Base-by-base conservation (phyloP, 2,888 invertebrate species). In the Heliconius ismenius region DNA sequence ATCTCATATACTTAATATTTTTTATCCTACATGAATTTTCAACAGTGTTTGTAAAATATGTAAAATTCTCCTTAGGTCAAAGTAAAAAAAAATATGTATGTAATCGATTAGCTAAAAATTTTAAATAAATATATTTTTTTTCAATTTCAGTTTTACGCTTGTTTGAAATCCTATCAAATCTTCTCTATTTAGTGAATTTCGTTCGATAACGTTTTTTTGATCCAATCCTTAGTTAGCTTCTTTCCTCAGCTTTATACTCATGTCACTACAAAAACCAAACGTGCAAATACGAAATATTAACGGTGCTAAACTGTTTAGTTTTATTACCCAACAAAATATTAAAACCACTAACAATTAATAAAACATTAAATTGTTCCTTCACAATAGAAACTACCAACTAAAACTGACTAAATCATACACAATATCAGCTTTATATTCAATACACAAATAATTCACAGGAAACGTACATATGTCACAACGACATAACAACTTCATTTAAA, bases 401-500 rank as follows among this genome's bases (percentile, higher is more conserved):
- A 63, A 64, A 64, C 1, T 64, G n/a, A 64, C 21, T 10, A 28
- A 32, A 32, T 21, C 4, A 26, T 26, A 15, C 13, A 62, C 62
- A 62, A 26, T 62, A 32, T 21, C 4, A 21, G 10, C 36, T 7
- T 64, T 36, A 64, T 64, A 39, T 64, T 18, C 21, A 21, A 64
- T 32, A 58, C 54, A n/a, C 54, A 58, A 64, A 64, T 26, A 62
- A 24, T 64, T 36, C 36, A n/a, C 36, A n/a, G 64, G n/a, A 64
- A 64, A 11, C n/a, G 10, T 64, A n/a, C 26, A 32, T 58, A 15
- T 70, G 15, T 58, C 32, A 70, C 15, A 28, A 11, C 15, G 21
- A 32, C 21, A 69, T 28, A 54, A 54, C 58, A 70, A 32, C 32
- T 70, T 70, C n/a, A 70, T 70, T 70, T 62, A 28, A 60, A 64